These are phyloP conservation scores for Grantiella picta DNA, from an alignment of 2,113 vertebrate genomes.

Conservation along the genomic window DNA sequence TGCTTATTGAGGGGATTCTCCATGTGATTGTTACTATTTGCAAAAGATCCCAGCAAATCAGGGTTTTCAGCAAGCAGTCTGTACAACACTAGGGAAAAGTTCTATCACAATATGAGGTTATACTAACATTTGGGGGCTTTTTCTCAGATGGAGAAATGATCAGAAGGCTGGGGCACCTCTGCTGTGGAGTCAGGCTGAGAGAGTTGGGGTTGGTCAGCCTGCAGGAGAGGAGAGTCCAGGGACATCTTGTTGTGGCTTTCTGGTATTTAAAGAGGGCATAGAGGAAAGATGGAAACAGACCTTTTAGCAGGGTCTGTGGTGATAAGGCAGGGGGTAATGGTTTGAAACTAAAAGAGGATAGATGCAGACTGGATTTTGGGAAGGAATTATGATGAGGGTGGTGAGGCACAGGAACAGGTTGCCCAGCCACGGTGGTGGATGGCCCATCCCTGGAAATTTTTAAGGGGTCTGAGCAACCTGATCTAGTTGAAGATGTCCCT, in stretches of 20 bases:
- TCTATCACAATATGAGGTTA: neutral
- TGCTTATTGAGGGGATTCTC: neutral
- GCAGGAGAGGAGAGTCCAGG: neutral
- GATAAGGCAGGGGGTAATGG: neutral
- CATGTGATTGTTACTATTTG: neutral
- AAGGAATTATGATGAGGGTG: neutral
- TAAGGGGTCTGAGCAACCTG: neutral
- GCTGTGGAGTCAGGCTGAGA: neutral
- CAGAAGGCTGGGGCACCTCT: neutral
- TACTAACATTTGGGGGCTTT: neutral
- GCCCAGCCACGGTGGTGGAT: neutral
- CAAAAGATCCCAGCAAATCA: neutral
- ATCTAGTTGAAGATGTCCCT: neutral
- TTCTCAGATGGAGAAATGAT: neutral
- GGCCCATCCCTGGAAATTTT: neutral
- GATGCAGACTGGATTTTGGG: neutral
- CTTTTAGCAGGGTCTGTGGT: neutral
- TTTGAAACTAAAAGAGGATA: neutral
- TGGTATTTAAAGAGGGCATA: neutral
- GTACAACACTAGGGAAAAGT: neutral
- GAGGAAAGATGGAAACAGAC: neutral
- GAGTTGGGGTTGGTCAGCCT: neutral
- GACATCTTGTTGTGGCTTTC: neutral
- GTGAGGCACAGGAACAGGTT: neutral
- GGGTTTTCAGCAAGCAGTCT: neutral